Percentiles rank a stretch among this genome's conserved stretches.
phyloP scores from a whole-genome alignment of 2,888 invertebrate genomes.

The Parnassius mnemosyne region DNA sequence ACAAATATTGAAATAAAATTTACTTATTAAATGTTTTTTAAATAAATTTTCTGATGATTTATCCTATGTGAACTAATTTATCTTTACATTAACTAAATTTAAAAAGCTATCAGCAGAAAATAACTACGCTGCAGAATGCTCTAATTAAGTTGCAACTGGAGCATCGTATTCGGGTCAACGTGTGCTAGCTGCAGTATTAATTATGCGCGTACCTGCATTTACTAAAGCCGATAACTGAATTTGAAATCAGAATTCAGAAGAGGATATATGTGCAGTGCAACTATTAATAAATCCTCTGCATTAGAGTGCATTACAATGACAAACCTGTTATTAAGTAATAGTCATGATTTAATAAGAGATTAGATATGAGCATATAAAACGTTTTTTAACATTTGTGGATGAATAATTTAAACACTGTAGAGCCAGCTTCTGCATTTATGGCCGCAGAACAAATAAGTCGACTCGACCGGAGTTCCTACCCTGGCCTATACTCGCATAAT shows the following conservation, averaged over 20 bases:
- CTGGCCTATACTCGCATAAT: too few relatives aligned
- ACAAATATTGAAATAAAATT: background rate
- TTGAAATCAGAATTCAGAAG: slow-evolving; percentile 5
- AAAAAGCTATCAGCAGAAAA: background rate
- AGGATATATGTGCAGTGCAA: too few relatives aligned
- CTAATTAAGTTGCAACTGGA: slow-evolving; percentile 19
- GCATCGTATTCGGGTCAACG: slow-evolving; percentile 15
- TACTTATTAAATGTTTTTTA: too few relatives aligned
- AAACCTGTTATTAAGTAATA: background rate
- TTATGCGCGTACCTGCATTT: slow-evolving; percentile 14
- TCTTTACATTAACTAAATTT: background rate
- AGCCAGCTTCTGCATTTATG: too few relatives aligned
- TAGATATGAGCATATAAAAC: too few relatives aligned
- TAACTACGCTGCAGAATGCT: slow-evolving; percentile 5
- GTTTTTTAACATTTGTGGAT: too few relatives aligned
- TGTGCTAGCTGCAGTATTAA: slow-evolving; percentile 14
- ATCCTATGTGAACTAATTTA: too few relatives aligned
- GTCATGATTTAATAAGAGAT: too few relatives aligned
- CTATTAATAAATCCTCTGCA: background rate
- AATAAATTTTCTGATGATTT: too few relatives aligned
- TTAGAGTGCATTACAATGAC: background rate
- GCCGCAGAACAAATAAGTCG: too few relatives aligned
- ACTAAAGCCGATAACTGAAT: slow-evolving; percentile 1
- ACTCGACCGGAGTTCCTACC: too few relatives aligned
- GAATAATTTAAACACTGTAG: too few relatives aligned